Percentiles rank a stretch among this genome's conserved stretches.
Conservation (phyloP, 1,140 invertebrate genomes). For the Papilio polyxenes region DNA sequence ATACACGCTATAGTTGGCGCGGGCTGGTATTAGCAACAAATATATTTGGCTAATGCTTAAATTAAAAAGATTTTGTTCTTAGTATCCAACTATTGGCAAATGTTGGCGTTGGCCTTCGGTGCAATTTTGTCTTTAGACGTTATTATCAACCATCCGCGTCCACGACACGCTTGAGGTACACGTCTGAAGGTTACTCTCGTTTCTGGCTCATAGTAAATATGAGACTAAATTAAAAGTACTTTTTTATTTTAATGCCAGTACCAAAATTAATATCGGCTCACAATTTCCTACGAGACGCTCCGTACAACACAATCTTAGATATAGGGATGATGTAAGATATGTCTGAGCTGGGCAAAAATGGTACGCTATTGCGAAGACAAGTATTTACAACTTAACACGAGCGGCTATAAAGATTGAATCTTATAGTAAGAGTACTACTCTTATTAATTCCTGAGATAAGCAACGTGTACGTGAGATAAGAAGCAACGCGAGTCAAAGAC, state of each 20-base stretch:
- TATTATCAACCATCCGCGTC: conserved; percentile 24
- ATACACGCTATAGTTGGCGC: conserved; percentile 2
- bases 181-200: conserved; percentile 17
- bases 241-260: neutral
- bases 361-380: too few relatives aligned
- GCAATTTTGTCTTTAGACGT: conserved; percentile 31
- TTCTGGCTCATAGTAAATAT: conserved; percentile 20
- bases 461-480: too few relatives aligned
- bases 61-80: conserved; percentile 26
- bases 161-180: conserved; percentile 17
- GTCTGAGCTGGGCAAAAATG: too few relatives aligned
- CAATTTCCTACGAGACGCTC: neutral
- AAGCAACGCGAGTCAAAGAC: too few relatives aligned
- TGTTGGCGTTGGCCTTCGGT: conserved; percentile 30
- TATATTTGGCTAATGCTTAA: conserved; percentile 26
- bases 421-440: too few relatives aligned
- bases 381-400: too few relatives aligned
- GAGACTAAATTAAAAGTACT: neutral
- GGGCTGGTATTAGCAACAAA: neutral
- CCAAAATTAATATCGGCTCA: neutral
- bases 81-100: conserved; percentile 34
- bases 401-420: too few relatives aligned
- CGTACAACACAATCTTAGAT: neutral
- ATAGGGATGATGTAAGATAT: neutral
- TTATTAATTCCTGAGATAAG: too few relatives aligned